Evolutionary conservation across 2,113 vertebrate genomes (phyloP).

Genomic region (Bufo bufo): DNA sequence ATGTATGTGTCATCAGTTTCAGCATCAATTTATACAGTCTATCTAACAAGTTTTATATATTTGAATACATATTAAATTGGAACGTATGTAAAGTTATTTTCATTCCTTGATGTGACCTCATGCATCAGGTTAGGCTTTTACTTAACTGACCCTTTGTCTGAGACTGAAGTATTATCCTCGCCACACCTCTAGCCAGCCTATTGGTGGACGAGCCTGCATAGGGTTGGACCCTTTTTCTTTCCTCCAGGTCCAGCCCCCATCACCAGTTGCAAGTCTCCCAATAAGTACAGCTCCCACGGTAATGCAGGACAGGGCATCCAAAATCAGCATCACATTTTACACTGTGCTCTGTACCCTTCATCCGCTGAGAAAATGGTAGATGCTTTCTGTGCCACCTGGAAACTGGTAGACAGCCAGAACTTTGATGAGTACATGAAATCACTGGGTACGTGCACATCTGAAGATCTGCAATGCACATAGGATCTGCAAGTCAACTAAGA

Average conservation of each 20-base stretch:
- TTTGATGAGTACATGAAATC: slow-evolving; percentile 95
- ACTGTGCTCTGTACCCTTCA: not conserved
- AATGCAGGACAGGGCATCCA: slow-evolving; percentile 25
- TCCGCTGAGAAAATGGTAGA: slow-evolving; percentile 80
- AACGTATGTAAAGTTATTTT: not conserved
- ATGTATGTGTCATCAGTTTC: not conserved
- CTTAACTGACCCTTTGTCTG: slow-evolving; percentile 34
- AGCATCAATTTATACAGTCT: no score
- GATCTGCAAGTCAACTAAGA: slow-evolving; percentile 11
- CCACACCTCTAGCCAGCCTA: slow-evolving; percentile 32
- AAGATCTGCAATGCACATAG: not conserved
- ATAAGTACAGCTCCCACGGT: slow-evolving; percentile 51
- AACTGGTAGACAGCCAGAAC: slow-evolving; percentile 88
- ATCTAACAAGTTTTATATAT: no score
- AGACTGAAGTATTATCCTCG: slow-evolving; percentile 29
- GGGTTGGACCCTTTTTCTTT: slow-evolving; percentile 39
- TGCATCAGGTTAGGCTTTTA: slow-evolving; percentile 25
- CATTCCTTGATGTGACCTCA: not conserved
- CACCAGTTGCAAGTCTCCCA: slow-evolving; percentile 44
- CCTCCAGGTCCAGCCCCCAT: slow-evolving; percentile 38
- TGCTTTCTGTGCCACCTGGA: slow-evolving; percentile 92
- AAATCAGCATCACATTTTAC: not conserved
- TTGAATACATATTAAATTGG: no score
- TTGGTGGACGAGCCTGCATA: slow-evolving; percentile 24
- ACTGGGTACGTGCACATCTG: slow-evolving; percentile 77